A percentile compares a stretch with the other conserved stretches of the same genome.
These are phyloP conservation scores for Ornithoptera alexandrae DNA, from an alignment of 2,888 invertebrate species.

Conservation along the genomic window DNA sequence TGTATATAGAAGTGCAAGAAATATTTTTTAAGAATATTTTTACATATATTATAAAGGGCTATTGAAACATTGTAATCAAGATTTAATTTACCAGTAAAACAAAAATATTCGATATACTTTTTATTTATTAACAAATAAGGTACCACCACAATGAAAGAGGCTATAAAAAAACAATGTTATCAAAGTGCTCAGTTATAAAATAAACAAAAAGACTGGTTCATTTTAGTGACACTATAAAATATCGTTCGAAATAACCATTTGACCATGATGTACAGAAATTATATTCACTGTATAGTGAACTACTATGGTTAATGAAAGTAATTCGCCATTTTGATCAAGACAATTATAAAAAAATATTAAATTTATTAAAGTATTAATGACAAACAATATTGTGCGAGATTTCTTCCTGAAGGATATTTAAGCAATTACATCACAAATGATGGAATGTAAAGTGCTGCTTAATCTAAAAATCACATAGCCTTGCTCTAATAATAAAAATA, in stretches of 20 bases:
- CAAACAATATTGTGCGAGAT: conserved; percentile 28
- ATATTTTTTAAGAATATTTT: too few relatives aligned
- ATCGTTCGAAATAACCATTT: neutral
- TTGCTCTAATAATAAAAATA: conserved; percentile 51
- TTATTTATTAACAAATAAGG: conserved; percentile 24
- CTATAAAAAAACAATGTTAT: conserved; percentile 8
- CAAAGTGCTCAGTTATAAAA: conserved; percentile 9
- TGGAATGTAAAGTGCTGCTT: conserved; percentile 74
- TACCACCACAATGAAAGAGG: conserved; percentile 22
- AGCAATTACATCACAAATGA: conserved; percentile 60
- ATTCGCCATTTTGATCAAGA: neutral
- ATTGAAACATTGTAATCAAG: too few relatives aligned
- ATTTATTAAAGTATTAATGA: conserved; percentile 2
- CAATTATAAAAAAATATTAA: neutral
- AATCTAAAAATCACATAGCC: conserved; percentile 74
- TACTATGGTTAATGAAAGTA: conserved; percentile 22
- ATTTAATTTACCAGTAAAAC: neutral
- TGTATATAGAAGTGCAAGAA: too few relatives aligned
- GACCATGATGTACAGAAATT: neutral
- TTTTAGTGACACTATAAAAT: neutral
- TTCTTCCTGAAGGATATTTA: neutral
- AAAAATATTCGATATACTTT: conserved; percentile 3
- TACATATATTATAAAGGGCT: too few relatives aligned
- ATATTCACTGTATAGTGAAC: conserved; percentile 3
- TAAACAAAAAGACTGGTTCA: conserved; percentile 1